Percentiles rank a stretch among this genome's conserved stretches.
These are phyloP conservation scores for Cuniculus paca DNA, from an alignment of 2,797 vertebrate species.

Conservation along the genomic window DNA sequence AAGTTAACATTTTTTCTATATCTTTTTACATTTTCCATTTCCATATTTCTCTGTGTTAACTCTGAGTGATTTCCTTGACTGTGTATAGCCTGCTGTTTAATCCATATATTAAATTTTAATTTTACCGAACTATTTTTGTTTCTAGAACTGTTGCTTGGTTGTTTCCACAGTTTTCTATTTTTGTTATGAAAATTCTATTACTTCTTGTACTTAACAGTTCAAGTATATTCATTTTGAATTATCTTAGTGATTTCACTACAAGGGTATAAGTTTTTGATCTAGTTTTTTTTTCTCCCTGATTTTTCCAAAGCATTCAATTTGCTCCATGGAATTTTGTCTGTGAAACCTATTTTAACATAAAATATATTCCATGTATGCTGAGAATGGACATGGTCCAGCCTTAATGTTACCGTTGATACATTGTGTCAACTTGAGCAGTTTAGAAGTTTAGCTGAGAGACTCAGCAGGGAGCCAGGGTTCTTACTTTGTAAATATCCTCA, in stretches of 20 bases:
- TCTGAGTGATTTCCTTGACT: neutral
- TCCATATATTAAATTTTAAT: neutral
- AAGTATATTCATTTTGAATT: constrained; percentile 33
- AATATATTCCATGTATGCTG: neutral
- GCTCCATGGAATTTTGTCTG: neutral
- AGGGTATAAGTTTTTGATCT: neutral
- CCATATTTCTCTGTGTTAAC: neutral
- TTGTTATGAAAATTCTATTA: neutral
- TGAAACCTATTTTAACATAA: neutral
- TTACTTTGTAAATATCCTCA: too few relatives aligned
- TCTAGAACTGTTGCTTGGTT: neutral
- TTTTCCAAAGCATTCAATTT: neutral
- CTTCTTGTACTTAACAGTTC: neutral
- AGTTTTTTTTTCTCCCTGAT: neutral
- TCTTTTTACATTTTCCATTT: neutral
- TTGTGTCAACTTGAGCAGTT: too few relatives aligned
- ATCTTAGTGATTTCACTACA: neutral
- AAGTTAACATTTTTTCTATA: neutral
- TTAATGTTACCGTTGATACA: too few relatives aligned
- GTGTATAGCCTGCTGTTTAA: neutral
- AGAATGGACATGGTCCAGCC: neutral
- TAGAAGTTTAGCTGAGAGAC: too few relatives aligned
- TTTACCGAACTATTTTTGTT: neutral
- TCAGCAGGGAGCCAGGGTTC: too few relatives aligned
- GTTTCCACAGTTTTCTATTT: neutral